phyloP scores from a whole-genome alignment of 2,888 invertebrate genomes.

The Oxyteleia sp. region DNA sequence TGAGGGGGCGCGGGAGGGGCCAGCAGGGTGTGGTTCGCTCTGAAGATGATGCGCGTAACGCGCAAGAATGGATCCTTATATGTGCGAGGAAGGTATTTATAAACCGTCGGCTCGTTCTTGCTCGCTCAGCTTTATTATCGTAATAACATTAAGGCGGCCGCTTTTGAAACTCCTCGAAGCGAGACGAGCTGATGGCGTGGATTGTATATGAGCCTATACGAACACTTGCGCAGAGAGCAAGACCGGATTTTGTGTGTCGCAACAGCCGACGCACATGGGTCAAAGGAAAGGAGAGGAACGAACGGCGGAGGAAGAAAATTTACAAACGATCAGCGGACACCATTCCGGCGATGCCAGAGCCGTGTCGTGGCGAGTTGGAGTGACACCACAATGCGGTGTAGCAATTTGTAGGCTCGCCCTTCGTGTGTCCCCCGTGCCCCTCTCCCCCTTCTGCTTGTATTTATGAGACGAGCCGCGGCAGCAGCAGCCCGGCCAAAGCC shows the following conservation, averaged over 20 bases:
- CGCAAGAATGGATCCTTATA: constrained; percentile 70
- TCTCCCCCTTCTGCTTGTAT: constrained; percentile 67
- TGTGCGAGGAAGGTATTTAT: constrained; percentile 80
- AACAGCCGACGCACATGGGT: constrained; percentile 68
- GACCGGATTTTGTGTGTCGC: constrained; percentile 72
- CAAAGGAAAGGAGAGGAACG: constrained; percentile 63
- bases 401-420: constrained; percentile 87
- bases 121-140: constrained; percentile 85
- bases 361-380: constrained; percentile 86
- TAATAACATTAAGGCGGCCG: constrained; percentile 85
- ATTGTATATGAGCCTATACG: constrained; percentile 68
- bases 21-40: too few species aligned
- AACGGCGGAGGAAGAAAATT: constrained; percentile 64
- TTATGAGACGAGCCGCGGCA: constrained; percentile 68
- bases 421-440: constrained; percentile 67
- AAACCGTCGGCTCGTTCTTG: constrained; percentile 80
- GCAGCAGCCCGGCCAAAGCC: constrained; percentile 49
- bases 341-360: constrained; percentile 87
- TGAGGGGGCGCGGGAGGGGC: too few species aligned
- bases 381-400: constrained; percentile 88
- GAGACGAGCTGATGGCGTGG: constrained; percentile 71
- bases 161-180: constrained; percentile 81
- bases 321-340: constrained; percentile 81
- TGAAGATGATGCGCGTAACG: constrained; percentile 73
- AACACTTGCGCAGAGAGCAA: constrained; percentile 66